Conservation (phyloP, 2,797 vertebrate species). For the Clarias fuscus region DNA sequence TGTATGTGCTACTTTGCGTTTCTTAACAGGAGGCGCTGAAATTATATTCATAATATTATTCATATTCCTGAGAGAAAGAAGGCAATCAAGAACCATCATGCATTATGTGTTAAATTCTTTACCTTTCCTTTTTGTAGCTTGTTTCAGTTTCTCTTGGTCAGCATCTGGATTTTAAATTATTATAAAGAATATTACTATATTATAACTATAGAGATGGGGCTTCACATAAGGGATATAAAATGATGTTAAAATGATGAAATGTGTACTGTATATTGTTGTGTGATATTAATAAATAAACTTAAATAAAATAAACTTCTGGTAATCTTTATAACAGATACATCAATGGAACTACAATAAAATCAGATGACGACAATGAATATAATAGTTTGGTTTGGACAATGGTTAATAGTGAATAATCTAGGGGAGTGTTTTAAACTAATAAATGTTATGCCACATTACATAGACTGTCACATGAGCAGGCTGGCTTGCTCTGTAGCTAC, state of each 20-base stretch:
- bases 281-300: not conserved
- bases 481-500: not conserved
- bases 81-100: not conserved
- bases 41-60: not conserved
- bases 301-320: not conserved
- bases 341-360: not conserved
- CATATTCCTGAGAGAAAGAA: not conserved
- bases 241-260: not conserved
- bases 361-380: not conserved
- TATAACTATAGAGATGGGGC: not conserved
- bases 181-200: slow-evolving; percentile 1
- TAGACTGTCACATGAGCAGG: not conserved
- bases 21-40: slow-evolving; percentile 53
- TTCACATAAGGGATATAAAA: not conserved
- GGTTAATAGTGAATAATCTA: not conserved
- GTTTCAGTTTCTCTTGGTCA: slow-evolving; percentile 50
- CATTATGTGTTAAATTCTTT: slow-evolving; percentile 16
- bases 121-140: slow-evolving; percentile 61
- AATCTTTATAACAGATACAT: not conserved
- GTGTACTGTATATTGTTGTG: not conserved
- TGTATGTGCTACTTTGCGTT: slow-evolving; percentile 52
- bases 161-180: slow-evolving; percentile 20
- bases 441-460: not conserved
- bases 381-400: too few relatives aligned
- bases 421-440: not conserved